Conservation (phyloP, 2,888 invertebrate genomes). For the Xiphydria camelus region DNA sequence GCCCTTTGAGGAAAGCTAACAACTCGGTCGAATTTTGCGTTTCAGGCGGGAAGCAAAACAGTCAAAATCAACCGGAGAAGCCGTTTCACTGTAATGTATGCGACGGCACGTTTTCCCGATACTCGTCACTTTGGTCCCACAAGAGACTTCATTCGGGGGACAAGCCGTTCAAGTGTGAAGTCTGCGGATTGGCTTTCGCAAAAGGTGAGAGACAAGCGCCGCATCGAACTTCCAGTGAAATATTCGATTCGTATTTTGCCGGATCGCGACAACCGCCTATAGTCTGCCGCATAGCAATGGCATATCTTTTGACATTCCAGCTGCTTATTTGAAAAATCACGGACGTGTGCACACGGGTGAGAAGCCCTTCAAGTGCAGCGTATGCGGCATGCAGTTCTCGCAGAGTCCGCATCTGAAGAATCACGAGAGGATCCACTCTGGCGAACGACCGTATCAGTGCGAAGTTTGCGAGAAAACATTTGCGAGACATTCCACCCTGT, state of each 20-base stretch:
- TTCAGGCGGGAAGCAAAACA: conserved; percentile 57
- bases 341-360: conserved; percentile 83
- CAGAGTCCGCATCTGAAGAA: conserved; percentile 88
- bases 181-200: conserved; percentile 85
- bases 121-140: conserved; percentile 87
- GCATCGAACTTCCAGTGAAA: too few species aligned
- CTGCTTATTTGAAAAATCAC: conserved; percentile 88
- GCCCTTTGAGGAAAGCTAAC: conserved; percentile 54
- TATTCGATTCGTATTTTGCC: too few species aligned
- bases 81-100: conserved; percentile 89
- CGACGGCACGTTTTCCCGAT: conserved; percentile 78
- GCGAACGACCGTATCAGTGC: conserved; percentile 85
- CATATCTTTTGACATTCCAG: too few species aligned
- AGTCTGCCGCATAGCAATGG: background rate
- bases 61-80: conserved; percentile 67
- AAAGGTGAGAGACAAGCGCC: conserved; percentile 62
- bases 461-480: conserved; percentile 89
- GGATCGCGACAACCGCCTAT: conserved; percentile 23
- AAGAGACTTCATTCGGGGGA: conserved; percentile 82
- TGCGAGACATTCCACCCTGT: conserved; percentile 83
- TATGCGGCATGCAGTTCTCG: conserved; percentile 89
- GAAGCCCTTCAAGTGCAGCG: conserved; percentile 72
- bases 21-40: conserved; percentile 44
- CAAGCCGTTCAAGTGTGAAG: conserved; percentile 87
- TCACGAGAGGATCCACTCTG: conserved; percentile 86